Evolutionary conservation across 1,140 invertebrate genomes (phyloP), one percentile per base, ranked within the genome.

Genomic region (Tetramorium simillimum): DNA sequence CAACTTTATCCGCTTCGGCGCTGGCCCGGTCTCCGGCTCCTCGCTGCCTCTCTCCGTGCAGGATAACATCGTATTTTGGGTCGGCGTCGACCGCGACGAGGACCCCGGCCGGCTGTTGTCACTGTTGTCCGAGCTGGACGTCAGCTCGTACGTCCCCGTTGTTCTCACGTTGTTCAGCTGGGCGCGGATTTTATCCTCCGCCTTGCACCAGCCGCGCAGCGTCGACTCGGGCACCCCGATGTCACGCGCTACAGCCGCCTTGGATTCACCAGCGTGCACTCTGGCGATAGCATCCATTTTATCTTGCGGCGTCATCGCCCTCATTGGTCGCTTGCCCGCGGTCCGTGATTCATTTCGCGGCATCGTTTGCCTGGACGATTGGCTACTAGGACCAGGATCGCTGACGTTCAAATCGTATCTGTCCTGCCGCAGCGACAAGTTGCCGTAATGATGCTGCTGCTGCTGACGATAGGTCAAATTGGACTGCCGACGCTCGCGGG

Each of bases 181-280:
- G 67, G 96, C 97, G 1, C 97, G 96, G 1, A 98, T 96, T 91
- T 98, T 98, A 85, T 97, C 96, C 91, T 98, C 97, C 88, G 97
- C 97, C 92, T 98, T 98, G 94, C 97, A 98, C 97, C 97, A 98
- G 24, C 97, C 97, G 0, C 97, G 95, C 1, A 98, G 94, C 0
- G 97, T 98, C 0, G 97, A 98, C 93, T 98, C 97, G 0, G 97
- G 97, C 0, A 98, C 97, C 0, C 97, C 97, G 91, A 98, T 97
- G 87, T 98, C 97, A 0, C 97, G 94, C 0, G 97, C 97, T 0
- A 98, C 97, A 0, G 97, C 97, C 0, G 97, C 97, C 90, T 98
- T 98, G 14, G 97, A 97, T 92, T 98, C 97, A 51, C 97, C 97
- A 89, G 97, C 96, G 94, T 97, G 97, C 0, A 98, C 97, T 37